phyloP scores from a whole-genome alignment of 2,888 invertebrate species.

The Lordiphosa fenestrarum region DNA sequence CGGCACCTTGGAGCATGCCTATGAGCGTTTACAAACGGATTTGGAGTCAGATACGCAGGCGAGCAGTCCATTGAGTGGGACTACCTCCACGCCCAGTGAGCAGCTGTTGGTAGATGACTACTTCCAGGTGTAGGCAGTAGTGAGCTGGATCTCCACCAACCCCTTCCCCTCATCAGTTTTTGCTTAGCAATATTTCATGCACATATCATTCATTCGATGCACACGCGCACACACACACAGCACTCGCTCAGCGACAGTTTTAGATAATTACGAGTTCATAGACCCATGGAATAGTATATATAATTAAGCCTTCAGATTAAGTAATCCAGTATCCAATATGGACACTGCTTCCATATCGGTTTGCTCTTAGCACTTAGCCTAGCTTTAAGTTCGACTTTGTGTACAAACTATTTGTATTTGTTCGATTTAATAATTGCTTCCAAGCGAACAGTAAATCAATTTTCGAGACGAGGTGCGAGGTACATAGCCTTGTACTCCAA shows the following conservation, averaged over 20 bases:
- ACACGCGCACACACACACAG: conserved; percentile 22
- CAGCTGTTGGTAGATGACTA: conserved; percentile 79
- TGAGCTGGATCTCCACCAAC: conserved; percentile 59
- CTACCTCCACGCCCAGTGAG: conserved; percentile 61
- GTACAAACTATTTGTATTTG: conserved; percentile 69
- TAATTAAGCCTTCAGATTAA: conserved; percentile 8
- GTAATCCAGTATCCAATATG: conserved; percentile 13
- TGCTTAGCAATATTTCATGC: conserved; percentile 57
- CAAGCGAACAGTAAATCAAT: conserved; percentile 21
- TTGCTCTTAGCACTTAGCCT: conserved; percentile 51
- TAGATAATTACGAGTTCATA: conserved; percentile 36
- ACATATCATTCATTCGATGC: conserved; percentile 51
- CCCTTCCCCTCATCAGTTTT: conserved; percentile 28
- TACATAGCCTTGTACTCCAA: too few relatives aligned
- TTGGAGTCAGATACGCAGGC: conserved; percentile 71
- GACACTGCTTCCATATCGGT: conserved; percentile 47
- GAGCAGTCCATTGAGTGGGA: conserved; percentile 51
- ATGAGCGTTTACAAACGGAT: conserved; percentile 81
- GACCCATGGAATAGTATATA: conserved; percentile 23
- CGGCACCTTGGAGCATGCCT: conserved; percentile 83
- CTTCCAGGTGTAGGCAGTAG: conserved; percentile 78
- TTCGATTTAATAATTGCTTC: conserved; percentile 41
- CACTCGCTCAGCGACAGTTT: conserved; percentile 45
- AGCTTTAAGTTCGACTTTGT: conserved; percentile 55
- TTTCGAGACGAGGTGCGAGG: neutral